phyloP scores from a whole-genome alignment of 2,113 vertebrate genomes.

The Pantherophis guttatus region DNA sequence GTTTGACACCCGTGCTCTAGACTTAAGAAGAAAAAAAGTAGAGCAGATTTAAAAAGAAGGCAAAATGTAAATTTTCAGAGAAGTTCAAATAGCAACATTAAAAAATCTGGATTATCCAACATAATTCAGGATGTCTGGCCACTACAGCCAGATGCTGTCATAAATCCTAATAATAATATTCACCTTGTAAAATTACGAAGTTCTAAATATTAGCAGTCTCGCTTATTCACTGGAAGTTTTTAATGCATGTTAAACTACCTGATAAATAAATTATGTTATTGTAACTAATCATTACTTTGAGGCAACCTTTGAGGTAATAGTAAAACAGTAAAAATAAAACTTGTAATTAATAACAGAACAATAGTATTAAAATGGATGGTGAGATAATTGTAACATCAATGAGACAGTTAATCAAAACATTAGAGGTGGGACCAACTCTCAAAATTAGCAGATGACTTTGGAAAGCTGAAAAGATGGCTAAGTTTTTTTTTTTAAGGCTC shows the following conservation, averaged over 20 bases:
- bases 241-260: not conserved
- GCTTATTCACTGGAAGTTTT: not conserved
- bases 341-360: not conserved
- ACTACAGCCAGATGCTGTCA: no score
- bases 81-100: no score
- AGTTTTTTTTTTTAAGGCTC: no score
- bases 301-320: not conserved
- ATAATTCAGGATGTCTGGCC: no score
- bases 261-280: not conserved
- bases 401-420: not conserved
- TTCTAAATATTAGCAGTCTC: no score
- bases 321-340: not conserved
- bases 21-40: no score
- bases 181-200: no score
- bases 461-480: not conserved
- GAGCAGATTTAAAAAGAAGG: no score
- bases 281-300: not conserved
- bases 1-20: no score
- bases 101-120: no score
- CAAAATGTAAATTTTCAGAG: no score
- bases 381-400: not conserved
- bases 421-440: not conserved
- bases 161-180: no score
- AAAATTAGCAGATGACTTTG: not conserved
- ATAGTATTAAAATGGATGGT: not conserved